Base-by-base conservation (phyloP, 2,888 invertebrate genomes). In the Leptopilina drosophilae region DNA sequence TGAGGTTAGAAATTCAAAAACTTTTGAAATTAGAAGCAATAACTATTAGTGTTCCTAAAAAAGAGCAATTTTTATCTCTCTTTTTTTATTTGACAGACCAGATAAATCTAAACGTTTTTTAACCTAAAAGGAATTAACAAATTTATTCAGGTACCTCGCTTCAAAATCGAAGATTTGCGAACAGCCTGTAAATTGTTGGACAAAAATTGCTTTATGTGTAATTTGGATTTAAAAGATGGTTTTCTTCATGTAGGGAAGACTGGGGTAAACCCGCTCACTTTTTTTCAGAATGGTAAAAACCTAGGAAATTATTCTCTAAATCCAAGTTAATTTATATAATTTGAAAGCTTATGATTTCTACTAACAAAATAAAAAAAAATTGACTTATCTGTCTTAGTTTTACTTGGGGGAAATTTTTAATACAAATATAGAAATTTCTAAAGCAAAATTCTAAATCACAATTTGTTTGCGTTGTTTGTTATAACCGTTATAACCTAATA, bases 161-260 rank as follows among this genome's bases (percentile, higher is more conserved):
- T 59, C 14, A 59, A 59, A 59, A 59, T 59, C 14, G 59, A 59
- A n/a, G 59, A 59, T 14, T 59, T 59, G n/a, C 59, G 59, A 3
- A 59, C 59, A n/a, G 59, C 59, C 2, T 59, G 59, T 59, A 59
- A 59, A 2, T 59, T 59, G n/a, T n/a, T 59, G n/a, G 59, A 59
- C 5, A n/a, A n/a, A 40, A 6, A 40, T 40, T 40, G 5, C 6
- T 12, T 59, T n/a, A 59, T 59, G 59, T 59, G 59, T 59, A 14
- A 59, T n/a, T 59, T 59, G 59, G 59, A 59, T 59, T 59, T 12
- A 59, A 59, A 59, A 12, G 59, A 59, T n/a, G 59, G 59, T 59
- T 59, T 59, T n/a, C 59, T 59, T 12, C 59, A 59, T 59, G 59
- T 59, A 5, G 2, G n/a, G n/a, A n/a, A n/a, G n/a, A n/a, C n/a